Percentiles rank a stretch among this genome's conserved stretches.
phyloP scores from a whole-genome alignment of 2,797 vertebrate species.

The Rallus crepitans region DNA sequence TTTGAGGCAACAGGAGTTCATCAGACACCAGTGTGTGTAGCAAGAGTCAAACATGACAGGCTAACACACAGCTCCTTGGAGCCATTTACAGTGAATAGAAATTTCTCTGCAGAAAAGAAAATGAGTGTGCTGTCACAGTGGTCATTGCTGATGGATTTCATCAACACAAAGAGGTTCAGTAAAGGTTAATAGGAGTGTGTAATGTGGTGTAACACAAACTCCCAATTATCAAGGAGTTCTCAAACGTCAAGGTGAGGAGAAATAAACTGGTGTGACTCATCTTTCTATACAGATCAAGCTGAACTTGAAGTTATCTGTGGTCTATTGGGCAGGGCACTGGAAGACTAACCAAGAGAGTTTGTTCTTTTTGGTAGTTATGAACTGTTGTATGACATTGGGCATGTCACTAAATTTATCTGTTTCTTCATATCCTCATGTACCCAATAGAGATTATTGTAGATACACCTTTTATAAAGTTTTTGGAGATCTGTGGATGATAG shows the following conservation, averaged over 20 bases:
- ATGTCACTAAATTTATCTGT: not conserved
- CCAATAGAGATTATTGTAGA: not conserved
- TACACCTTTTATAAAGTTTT: not conserved
- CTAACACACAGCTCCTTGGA: not conserved
- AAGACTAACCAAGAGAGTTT: not conserved
- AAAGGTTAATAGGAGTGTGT: conserved; percentile 69
- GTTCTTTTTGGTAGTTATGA: not conserved
- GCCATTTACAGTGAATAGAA: not conserved
- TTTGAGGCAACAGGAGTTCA: not conserved
- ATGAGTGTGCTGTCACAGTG: not conserved
- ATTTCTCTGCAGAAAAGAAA: not conserved
- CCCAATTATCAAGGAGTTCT: conserved; percentile 24
- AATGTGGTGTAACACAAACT: conserved; percentile 68
- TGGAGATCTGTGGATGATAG: not conserved
- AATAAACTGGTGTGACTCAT: not conserved
- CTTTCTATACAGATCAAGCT: not conserved
- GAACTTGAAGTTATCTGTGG: not conserved
- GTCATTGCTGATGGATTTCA: conserved; percentile 57
- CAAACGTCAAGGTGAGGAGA: conserved; percentile 46
- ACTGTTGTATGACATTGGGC: not conserved
- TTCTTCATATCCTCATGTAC: not conserved
- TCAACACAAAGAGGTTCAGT: conserved; percentile 28
- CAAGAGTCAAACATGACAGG: not conserved
- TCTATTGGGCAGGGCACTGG: not conserved
- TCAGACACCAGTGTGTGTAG: not conserved